Evolutionary conservation across 2,113 vertebrate genomes (phyloP), one percentile per base, ranked within the genome.

Genomic region (Platysteira castanea): DNA sequence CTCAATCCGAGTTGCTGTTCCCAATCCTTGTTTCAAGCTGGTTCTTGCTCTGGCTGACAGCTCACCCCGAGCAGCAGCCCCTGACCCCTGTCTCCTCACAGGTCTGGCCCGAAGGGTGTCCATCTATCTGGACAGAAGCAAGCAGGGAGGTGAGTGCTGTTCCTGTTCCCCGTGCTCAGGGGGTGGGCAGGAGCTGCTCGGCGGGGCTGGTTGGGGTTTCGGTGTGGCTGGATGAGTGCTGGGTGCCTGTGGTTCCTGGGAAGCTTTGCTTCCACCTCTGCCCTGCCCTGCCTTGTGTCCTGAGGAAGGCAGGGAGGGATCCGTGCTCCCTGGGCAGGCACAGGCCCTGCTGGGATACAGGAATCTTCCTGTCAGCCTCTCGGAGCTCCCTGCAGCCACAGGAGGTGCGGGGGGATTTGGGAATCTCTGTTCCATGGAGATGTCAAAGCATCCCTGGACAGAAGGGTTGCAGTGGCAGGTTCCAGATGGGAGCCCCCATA

Each of bases 81-180:
- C 92, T 87, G 93, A 71, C 65, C 92, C 75, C 96, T 96, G 90
- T 97, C 94, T 97, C 97, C 98, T 97, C 96, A 37, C 98, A 99
- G 99, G 99, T 98, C 98, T 99, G 97, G 98, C 99, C 97, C 97
- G 98, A 96, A 99, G 98, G 97, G 98, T 99, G 97, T 99, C 99
- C 96, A 99, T 99, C 98, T 99, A 98, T 97, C 99, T 99, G 97
- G 99, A 99, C 98, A 98, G 98, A 95, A 99, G 98, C 98, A 99
- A 99, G 85, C 99, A 99, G 98, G 99, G 99, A 98, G 98, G 98
- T 99, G 98, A 99, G 98, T 98, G 97, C 92, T 91, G 94, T 80
- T 96, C 74, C 93, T 84, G 28, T 90, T 93, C 63, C 78, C 92
- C 73, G 49, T 10, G 67, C 57, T 44, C 74, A 87, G 80, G 23